These are phyloP conservation scores for Sinocyclocheilus maitianheensis DNA, from an alignment of 2,113 vertebrate genomes.

Conservation along the genomic window DNA sequence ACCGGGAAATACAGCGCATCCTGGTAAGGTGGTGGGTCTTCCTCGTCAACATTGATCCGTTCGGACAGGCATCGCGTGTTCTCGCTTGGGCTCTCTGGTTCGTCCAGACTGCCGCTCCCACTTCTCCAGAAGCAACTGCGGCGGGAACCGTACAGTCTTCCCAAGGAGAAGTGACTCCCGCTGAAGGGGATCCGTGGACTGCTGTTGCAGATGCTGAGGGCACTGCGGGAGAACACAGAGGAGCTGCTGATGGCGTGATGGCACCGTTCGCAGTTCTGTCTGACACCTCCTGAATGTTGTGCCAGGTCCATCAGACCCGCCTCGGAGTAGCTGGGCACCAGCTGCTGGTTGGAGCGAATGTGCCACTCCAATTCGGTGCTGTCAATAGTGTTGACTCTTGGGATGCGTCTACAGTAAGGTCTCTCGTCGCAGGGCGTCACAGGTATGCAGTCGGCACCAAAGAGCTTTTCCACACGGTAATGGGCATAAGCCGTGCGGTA, in stretches of 20 bases:
- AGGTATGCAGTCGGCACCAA: conserved; percentile 88
- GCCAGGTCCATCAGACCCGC: conserved; percentile 94
- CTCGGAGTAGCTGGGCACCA: conserved; percentile 96
- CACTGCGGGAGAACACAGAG: conserved; percentile 95
- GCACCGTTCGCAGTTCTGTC: conserved; percentile 93
- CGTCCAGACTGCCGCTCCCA: conserved; percentile 80
- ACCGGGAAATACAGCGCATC: conserved; percentile 93
- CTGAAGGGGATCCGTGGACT: conserved; percentile 88
- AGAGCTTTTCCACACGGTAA: conserved; percentile 95
- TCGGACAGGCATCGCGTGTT: conserved; percentile 88
- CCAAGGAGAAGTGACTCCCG: conserved; percentile 88
- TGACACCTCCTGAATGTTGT: conserved; percentile 78
- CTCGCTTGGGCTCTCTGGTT: conserved; percentile 88
- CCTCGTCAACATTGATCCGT: conserved; percentile 81
- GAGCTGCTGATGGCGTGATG: conserved; percentile 94
- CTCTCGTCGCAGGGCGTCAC: conserved; percentile 88
- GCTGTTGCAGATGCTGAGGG: conserved; percentile 89
- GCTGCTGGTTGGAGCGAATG: conserved; percentile 95
- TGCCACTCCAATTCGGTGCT: conserved; percentile 97
- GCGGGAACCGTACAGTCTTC: conserved; percentile 87
- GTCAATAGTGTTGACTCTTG: conserved; percentile 93
- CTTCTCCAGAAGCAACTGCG: conserved; percentile 90
- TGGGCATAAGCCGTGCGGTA: conserved; percentile 92
- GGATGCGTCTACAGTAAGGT: conserved; percentile 87
- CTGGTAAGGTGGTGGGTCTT: conserved; percentile 90